Percentiles rank a stretch among this genome's conserved stretches.
phyloP scores from a whole-genome alignment of 2,888 invertebrate genomes.

The Eristalis intricaria region DNA sequence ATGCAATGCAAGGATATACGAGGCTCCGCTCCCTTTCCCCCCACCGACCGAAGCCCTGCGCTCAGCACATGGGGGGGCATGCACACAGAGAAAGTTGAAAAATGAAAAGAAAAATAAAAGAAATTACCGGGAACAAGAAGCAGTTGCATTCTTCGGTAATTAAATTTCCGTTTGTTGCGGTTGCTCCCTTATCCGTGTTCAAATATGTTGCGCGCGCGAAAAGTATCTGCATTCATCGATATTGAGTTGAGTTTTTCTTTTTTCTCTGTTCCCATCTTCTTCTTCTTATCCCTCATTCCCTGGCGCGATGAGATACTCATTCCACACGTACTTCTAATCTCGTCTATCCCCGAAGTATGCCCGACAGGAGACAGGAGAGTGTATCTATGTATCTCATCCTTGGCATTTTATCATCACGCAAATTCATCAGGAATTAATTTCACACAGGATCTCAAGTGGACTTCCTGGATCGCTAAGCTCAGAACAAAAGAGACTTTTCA shows the following conservation, averaged over 20 bases:
- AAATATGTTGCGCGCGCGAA: slow-evolving; percentile 50
- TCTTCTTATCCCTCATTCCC: not conserved
- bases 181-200: slow-evolving; percentile 59
- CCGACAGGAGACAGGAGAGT: not conserved
- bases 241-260: slow-evolving; percentile 15
- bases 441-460: slow-evolving; percentile 71
- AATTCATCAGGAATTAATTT: slow-evolving; percentile 72
- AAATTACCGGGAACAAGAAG: slow-evolving; percentile 50
- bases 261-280: not conserved
- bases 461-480: slow-evolving; percentile 61
- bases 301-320: not conserved
- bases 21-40: not conserved
- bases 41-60: too few species aligned
- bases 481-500: slow-evolving; percentile 64
- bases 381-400: slow-evolving; percentile 14
- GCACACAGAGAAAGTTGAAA: not conserved
- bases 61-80: not conserved
- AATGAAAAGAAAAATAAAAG: slow-evolving; percentile 7
- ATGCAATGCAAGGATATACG: slow-evolving; percentile 18
- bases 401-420: slow-evolving; percentile 62
- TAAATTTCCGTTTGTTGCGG: slow-evolving; percentile 68
- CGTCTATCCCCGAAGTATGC: not conserved
- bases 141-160: slow-evolving; percentile 67
- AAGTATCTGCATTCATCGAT: slow-evolving; percentile 52
- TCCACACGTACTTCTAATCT: slow-evolving; percentile 8